Conservation (phyloP, 1,140 invertebrate genomes). For the Drosophila ambigua region DNA sequence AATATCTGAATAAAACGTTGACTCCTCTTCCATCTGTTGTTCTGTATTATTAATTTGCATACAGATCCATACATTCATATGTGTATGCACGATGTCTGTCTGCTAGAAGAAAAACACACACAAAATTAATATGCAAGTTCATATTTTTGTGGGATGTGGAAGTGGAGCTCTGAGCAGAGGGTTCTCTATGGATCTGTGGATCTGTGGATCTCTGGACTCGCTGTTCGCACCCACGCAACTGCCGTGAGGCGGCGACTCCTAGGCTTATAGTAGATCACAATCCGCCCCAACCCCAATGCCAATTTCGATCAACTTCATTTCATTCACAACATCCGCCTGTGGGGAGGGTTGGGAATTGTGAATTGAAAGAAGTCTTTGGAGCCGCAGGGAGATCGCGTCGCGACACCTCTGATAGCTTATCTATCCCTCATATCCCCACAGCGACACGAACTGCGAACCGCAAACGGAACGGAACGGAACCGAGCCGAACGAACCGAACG, state of each 20-base stretch:
- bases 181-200: not conserved
- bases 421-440: conserved; percentile 33
- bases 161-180: not conserved
- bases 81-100: conserved; percentile 6
- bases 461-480: too few relatives aligned
- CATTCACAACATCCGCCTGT: conserved; percentile 51
- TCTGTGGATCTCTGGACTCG: conserved; percentile 5
- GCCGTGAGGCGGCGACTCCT: not conserved
- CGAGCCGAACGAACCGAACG: conserved; percentile 6
- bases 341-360: conserved; percentile 1
- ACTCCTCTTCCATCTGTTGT: conserved; percentile 44
- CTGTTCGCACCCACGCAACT: conserved; percentile 28
- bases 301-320: conserved; percentile 32
- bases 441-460: conserved; percentile 5
- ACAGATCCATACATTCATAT: not conserved
- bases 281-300: conserved; percentile 21
- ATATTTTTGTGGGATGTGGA: conserved; percentile 40
- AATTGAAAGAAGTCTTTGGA: conserved; percentile 37
- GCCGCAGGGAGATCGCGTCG: conserved; percentile 29
- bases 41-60: conserved; percentile 72
- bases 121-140: conserved; percentile 72
- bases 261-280: conserved; percentile 30
- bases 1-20: conserved; percentile 64
- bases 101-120: conserved; percentile 17
- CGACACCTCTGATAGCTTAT: conserved; percentile 51